Percentiles rank a stretch among this genome's conserved stretches.
Evolutionary conservation across 1,140 invertebrate species (phyloP).

Genomic region (Samia ricini): DNA sequence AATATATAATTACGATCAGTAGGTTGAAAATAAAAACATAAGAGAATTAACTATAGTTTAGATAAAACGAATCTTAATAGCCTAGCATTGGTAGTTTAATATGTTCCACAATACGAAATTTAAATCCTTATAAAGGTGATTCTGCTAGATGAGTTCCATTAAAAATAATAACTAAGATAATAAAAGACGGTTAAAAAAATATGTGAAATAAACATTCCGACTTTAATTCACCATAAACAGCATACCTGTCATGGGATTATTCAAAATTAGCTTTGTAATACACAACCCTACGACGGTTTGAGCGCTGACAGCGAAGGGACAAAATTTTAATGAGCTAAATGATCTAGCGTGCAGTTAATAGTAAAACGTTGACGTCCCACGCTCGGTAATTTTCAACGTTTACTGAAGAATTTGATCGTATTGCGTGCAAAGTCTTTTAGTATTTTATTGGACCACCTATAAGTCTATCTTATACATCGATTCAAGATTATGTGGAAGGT

Average conservation of each 20-base stretch:
- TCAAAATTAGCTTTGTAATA: conserved; percentile 28
- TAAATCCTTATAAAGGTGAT: too few relatives aligned
- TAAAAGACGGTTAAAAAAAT: background rate
- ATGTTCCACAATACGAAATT: too few relatives aligned
- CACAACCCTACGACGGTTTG: conserved; percentile 14
- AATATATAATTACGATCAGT: too few relatives aligned
- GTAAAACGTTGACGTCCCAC: background rate
- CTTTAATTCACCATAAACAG: conserved; percentile 10
- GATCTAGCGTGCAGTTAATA: conserved; percentile 33
- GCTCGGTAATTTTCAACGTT: conserved; percentile 6
- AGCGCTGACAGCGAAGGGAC: conserved; percentile 34
- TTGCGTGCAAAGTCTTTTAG: background rate
- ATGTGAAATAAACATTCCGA: background rate
- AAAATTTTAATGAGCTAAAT: conserved; percentile 45
- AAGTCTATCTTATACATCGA: background rate
- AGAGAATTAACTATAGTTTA: too few relatives aligned
- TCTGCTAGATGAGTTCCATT: too few relatives aligned
- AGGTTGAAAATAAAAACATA: too few relatives aligned
- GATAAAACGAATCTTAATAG: too few relatives aligned
- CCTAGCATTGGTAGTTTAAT: too few relatives aligned
- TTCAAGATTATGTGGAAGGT: background rate
- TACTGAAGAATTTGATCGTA: conserved; percentile 1
- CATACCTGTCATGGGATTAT: conserved; percentile 29
- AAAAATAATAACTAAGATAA: background rate
- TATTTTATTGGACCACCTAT: background rate